phyloP scores from a whole-genome alignment of 2,797 vertebrate species.

The Gambusia yucatana region DNA sequence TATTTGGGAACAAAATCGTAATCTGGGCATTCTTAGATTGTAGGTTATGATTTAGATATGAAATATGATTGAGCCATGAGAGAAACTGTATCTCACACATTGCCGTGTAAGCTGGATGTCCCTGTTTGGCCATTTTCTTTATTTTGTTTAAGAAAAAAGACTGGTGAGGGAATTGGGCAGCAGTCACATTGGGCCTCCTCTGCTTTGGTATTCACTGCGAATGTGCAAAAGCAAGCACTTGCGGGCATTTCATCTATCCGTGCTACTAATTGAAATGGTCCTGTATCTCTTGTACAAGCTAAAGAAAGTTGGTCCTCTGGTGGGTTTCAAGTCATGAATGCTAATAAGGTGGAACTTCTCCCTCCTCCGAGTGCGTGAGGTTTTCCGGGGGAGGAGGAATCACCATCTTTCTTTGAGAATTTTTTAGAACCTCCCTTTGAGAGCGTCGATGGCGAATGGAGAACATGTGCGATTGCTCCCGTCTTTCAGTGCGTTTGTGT shows the following conservation, averaged over 20 bases:
- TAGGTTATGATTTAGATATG: background rate
- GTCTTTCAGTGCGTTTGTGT: constrained; percentile 8
- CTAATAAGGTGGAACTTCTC: constrained; percentile 53
- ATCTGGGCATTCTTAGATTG: background rate
- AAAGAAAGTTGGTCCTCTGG: constrained; percentile 27
- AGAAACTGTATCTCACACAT: background rate
- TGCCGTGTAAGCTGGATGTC: background rate
- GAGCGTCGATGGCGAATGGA: constrained; percentile 8
- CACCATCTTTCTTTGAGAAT: constrained; percentile 31
- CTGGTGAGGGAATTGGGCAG: background rate
- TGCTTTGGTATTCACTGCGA: constrained; percentile 9
- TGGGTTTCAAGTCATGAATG: constrained; percentile 40
- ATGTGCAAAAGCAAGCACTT: constrained; percentile 22
- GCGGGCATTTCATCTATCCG: constrained; percentile 41
- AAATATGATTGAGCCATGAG: background rate
- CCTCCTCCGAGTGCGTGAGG: constrained; percentile 29
- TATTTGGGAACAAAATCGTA: background rate
- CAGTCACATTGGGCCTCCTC: background rate
- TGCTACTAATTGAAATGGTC: constrained; percentile 27
- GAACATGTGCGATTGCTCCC: constrained; percentile 12
- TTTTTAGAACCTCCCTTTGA: constrained; percentile 22
- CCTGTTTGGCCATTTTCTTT: background rate
- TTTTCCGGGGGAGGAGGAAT: constrained; percentile 34
- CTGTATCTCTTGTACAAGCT: constrained; percentile 34
- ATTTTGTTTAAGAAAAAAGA: background rate